Evolutionary conservation across 2,888 invertebrate genomes (phyloP), one percentile per base, ranked within the genome.

Genomic region (Tipula unca): DNA sequence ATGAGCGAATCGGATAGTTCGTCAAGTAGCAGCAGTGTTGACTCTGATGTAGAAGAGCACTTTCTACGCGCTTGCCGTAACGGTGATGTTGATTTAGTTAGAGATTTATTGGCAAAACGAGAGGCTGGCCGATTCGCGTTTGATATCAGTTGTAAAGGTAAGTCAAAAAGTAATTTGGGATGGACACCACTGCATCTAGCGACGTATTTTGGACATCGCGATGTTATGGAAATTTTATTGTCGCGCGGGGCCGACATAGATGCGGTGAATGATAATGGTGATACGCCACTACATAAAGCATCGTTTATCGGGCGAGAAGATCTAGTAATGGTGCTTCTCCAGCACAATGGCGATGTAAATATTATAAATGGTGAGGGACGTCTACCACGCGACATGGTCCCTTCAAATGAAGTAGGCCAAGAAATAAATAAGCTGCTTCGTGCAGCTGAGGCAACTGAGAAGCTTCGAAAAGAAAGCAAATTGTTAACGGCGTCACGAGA

Each of bases 101-200:
- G 91, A 88, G 92, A 92, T 83, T 89, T 94, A 85, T 87, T 94
- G 69, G 90, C 92, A 86, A 92, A 92, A 25, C 91, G 89, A 85
- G 90, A 90, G 85, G 91, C 92, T 86, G 92, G 91, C n/a, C 92
- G 92, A 88, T 89, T 93, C 48, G 90, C 91, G 35, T 89, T 94
- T 87, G 92, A 94, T 89, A 91, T 94, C 20, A 93, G 94, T 88
- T 94, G 94, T 88, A 94, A 94, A 92, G 94, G 94, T 14, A 92
- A 92, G 89, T 92, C 91, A 85, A 94, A 94, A 89, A 92, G 93
- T 87, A 94, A 94, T 89, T 88, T 93, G 87, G 94, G 94, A 85
- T 95, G 94, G 94, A 94, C 94, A 0, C 93, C 94, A 0, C 90
- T 95, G 1, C 94, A 94, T 88, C 89, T 95, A 86, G 93, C 94